A percentile compares a stretch with the other conserved stretches of the same genome.
Conservation (phyloP, 2,113 vertebrate species). For the Coptodon bakossiorum region DNA sequence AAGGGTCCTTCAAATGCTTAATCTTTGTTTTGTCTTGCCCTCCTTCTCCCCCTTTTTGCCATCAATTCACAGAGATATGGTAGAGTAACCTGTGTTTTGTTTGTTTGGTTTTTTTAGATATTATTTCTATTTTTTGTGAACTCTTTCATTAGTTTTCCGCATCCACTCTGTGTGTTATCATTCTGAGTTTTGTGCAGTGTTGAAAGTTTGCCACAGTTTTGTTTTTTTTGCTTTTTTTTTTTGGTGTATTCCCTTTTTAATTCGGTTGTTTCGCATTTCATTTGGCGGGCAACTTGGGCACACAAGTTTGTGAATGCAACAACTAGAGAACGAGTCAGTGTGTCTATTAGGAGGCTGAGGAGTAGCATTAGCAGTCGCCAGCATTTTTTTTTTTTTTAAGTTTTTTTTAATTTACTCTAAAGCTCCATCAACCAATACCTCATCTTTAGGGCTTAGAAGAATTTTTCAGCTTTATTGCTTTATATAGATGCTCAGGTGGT, state of each 20-base stretch:
- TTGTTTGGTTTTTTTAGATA: neutral
- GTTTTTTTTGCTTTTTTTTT: neutral
- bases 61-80: slow-evolving; percentile 60
- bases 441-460: neutral
- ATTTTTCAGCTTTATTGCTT: neutral
- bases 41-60: slow-evolving; percentile 1
- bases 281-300: too few species aligned
- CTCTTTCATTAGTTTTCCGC: neutral
- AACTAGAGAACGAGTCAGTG: too few species aligned
- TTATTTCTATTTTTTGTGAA: neutral
- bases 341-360: too few species aligned
- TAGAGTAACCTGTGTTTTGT: slow-evolving; percentile 41
- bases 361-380: too few species aligned
- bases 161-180: neutral
- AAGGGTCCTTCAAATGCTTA: neutral
- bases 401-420: neutral
- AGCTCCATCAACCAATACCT: neutral
- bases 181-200: slow-evolving; percentile 34
- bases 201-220: neutral
- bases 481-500: neutral
- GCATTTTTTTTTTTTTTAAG: neutral
- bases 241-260: too few species aligned
- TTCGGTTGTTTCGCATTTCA: too few species aligned
- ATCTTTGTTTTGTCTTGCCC: neutral
- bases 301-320: too few species aligned